phyloP scores from a whole-genome alignment of 2,797 vertebrate genomes.

The Protonibea diacanthus region DNA sequence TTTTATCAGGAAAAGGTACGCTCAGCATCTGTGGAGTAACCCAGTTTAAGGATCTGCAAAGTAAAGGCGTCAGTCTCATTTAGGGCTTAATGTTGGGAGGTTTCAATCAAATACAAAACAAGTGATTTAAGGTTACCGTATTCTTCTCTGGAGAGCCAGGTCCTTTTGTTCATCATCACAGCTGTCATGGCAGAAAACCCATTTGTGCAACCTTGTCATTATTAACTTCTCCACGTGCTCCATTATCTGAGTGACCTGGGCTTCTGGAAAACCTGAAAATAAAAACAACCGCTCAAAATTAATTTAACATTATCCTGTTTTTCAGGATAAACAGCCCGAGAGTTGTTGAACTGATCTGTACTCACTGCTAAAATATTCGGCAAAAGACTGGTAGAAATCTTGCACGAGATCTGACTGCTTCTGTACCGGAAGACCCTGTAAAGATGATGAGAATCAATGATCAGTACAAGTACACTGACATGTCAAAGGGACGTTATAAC shows the following conservation, averaged over 20 bases:
- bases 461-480: slow-evolving; percentile 4
- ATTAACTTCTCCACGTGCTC: slow-evolving; percentile 88
- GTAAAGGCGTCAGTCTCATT: slow-evolving; percentile 24
- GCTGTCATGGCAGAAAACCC: slow-evolving; percentile 88
- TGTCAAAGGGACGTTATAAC: background rate
- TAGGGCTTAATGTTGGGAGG: background rate
- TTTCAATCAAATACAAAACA: slow-evolving; percentile 1
- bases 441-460: slow-evolving; percentile 4
- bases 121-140: slow-evolving; percentile 74
- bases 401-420: slow-evolving; percentile 87
- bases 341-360: slow-evolving; percentile 33
- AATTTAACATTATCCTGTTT: background rate
- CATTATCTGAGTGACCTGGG: slow-evolving; percentile 83
- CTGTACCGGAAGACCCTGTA: slow-evolving; percentile 82
- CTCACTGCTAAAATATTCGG: slow-evolving; percentile 82
- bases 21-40: slow-evolving; percentile 86
- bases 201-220: slow-evolving; percentile 88
- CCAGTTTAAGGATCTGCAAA: slow-evolving; percentile 87
- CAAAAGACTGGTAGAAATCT: slow-evolving; percentile 86
- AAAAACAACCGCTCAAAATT: background rate
- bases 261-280: slow-evolving; percentile 80
- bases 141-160: slow-evolving; percentile 84
- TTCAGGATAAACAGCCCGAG: background rate
- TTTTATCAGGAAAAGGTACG: slow-evolving; percentile 81
- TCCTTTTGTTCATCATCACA: slow-evolving; percentile 88